Evolutionary conservation across 2,797 vertebrate genomes (phyloP).

Genomic region (Rhincodon typus): DNA sequence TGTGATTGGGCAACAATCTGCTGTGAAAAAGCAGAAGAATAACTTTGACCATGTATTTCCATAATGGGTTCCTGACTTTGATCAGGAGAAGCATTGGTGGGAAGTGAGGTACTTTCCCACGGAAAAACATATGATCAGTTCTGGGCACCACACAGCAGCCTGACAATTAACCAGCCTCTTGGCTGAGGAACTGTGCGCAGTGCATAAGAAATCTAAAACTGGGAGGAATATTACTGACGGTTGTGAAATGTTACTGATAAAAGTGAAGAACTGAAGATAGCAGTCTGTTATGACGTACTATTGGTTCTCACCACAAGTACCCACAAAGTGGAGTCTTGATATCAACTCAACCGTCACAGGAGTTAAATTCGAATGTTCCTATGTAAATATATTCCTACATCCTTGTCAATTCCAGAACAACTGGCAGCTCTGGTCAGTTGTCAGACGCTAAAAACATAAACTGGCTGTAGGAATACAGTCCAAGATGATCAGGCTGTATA

Average conservation of each 20-base stretch:
- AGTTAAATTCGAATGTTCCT: neutral
- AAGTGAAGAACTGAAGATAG: neutral
- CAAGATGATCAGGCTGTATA: neutral
- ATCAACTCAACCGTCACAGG: neutral
- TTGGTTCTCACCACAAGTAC: too few relatives aligned
- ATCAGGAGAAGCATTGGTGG: neutral
- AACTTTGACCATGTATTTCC: too few relatives aligned
- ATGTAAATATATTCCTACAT: neutral
- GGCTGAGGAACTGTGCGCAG: neutral
- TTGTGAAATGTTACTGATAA: neutral
- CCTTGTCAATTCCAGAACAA: neutral
- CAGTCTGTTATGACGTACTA: neutral
- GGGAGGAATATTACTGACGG: neutral
- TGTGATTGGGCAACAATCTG: neutral
- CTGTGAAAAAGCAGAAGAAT: constrained; percentile 18
- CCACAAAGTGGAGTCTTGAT: neutral
- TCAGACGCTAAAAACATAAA: neutral
- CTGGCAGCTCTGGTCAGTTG: neutral
- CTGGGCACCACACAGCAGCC: neutral
- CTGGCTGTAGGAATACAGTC: neutral
- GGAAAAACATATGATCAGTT: neutral
- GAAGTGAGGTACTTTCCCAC: neutral
- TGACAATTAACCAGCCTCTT: neutral
- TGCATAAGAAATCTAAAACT: neutral
- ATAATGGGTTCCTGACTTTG: neutral